Evolutionary conservation across 2,113 vertebrate species (phyloP).

Genomic region (Pantherophis guttatus): DNA sequence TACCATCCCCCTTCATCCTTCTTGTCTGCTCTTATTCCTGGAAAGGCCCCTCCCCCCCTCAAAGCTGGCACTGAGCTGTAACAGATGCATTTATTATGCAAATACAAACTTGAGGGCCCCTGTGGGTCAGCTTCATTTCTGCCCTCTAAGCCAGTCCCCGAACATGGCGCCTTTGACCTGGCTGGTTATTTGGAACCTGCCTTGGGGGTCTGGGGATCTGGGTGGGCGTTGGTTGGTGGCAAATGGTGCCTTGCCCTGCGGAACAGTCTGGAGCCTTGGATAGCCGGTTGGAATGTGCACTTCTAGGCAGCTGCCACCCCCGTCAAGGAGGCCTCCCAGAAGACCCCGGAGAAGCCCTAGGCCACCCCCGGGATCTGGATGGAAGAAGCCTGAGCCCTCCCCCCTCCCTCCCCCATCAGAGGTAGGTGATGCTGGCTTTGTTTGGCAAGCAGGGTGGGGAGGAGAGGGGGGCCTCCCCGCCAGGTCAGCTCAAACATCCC

Average conservation of each 20-base stretch:
- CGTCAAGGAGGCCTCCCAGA: conserved; percentile 60
- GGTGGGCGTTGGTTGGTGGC: background rate
- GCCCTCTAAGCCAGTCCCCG: background rate
- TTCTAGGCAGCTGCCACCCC: background rate
- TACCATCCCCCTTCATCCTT: background rate
- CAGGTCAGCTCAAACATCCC: conserved; percentile 60
- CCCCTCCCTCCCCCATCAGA: background rate
- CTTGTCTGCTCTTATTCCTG: background rate
- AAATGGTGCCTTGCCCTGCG: background rate
- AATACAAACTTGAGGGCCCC: no score
- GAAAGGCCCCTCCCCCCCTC: no score
- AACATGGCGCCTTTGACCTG: rapidly evolving
- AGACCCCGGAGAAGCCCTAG: conserved; percentile 69
- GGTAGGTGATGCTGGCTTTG: conserved; percentile 48
- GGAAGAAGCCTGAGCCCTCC: conserved; percentile 15
- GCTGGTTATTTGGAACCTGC: rapidly evolving
- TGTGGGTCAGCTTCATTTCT: background rate
- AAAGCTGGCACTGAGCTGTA: background rate
- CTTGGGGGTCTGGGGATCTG: background rate
- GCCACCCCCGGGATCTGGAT: background rate
- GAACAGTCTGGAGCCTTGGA: background rate
- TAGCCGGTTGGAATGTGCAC: background rate
- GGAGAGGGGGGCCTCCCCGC: conserved; percentile 7
- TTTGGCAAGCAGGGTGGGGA: background rate
- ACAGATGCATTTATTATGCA: background rate